Evolutionary conservation across 1,140 invertebrate species (phyloP).

Genomic region (Ceratitis capitata): DNA sequence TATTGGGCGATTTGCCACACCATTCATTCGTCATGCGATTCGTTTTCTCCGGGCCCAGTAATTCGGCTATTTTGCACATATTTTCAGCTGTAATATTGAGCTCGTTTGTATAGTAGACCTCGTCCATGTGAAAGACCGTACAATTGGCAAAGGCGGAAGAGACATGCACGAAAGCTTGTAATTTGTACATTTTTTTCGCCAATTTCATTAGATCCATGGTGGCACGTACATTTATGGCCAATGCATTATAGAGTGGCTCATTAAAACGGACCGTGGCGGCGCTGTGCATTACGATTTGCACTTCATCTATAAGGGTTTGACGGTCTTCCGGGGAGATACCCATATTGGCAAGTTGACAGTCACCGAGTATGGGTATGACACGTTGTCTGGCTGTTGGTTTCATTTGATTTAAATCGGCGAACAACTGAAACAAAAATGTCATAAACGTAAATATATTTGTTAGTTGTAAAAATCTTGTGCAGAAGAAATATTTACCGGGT

Average conservation of each 20-base stretch:
- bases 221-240: conserved; percentile 71
- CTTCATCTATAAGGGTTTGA: conserved; percentile 56
- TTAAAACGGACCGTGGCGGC: conserved; percentile 88
- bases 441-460: too few relatives aligned
- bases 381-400: conserved; percentile 39
- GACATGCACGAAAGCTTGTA: conserved; percentile 76
- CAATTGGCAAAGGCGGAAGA: conserved; percentile 81
- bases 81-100: conserved; percentile 72
- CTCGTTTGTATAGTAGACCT: conserved; percentile 78
- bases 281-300: conserved; percentile 81
- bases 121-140: conserved; percentile 70
- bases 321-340: conserved; percentile 73
- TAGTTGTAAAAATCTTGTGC: too few relatives aligned
- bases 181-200: conserved; percentile 72
- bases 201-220: conserved; percentile 69
- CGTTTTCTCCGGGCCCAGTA: conserved; percentile 70
- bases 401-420: conserved; percentile 39
- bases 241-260: conserved; percentile 75
- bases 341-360: conserved; percentile 71
- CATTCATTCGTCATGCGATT: conserved; percentile 75
- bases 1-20: conserved; percentile 80
- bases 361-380: conserved; percentile 68
- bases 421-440: conserved; percentile 40
- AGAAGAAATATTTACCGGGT: conserved; percentile 60
- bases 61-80: conserved; percentile 68